These are phyloP conservation scores for Chaitophorus viminalis DNA, from an alignment of 2,888 invertebrate genomes.

Conservation along the genomic window DNA sequence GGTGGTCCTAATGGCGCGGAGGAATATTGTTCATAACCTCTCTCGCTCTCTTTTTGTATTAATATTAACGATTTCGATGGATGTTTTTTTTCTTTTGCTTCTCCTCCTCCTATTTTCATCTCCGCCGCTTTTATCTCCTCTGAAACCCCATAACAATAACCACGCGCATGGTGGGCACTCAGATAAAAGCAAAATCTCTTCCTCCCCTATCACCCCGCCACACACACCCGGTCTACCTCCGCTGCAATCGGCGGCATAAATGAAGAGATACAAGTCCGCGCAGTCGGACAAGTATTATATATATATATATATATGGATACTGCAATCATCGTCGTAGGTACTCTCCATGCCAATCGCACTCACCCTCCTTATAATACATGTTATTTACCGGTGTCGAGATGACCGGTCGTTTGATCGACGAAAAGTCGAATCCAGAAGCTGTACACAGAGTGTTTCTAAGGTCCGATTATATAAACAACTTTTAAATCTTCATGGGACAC, in stretches of 20 bases:
- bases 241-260: not conserved
- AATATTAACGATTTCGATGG: constrained; percentile 62
- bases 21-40: constrained; percentile 60
- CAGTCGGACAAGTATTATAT: not conserved
- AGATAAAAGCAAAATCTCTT: constrained; percentile 47
- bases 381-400: no score
- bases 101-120: not conserved
- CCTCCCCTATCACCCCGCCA: not conserved
- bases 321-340: not conserved
- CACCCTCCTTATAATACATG: no score
- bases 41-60: constrained; percentile 55
- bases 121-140: constrained; percentile 32
- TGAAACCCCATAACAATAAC: constrained; percentile 52
- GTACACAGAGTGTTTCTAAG: no score
- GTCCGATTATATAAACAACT: no score
- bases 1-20: constrained; percentile 51
- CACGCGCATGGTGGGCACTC: not conserved
- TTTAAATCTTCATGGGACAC: no score
- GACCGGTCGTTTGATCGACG: not conserved
- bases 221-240: no score
- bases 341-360: not conserved
- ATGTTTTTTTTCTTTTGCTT: constrained; percentile 7
- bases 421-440: not conserved
- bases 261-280: constrained; percentile 53
- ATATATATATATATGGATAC: not conserved